Evolutionary conservation across 2,797 vertebrate genomes (phyloP), one percentile per base, ranked within the genome.

Genomic region (Argentina silus): DNA sequence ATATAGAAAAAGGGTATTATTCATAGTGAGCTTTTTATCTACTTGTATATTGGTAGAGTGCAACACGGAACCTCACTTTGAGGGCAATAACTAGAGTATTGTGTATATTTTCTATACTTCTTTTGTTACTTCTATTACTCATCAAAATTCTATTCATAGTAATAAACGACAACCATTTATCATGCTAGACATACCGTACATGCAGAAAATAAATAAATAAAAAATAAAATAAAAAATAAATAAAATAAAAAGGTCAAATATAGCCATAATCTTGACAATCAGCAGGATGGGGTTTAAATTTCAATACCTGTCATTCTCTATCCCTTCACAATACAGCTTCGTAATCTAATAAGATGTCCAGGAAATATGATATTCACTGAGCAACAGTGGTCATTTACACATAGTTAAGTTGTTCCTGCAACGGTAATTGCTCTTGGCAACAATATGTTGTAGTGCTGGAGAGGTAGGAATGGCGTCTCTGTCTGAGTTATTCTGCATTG

Each of bases 331-430:
- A 56, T 10, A 61, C 70, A 70, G 80, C 78, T n/a, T 85, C 82
- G 80, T 90, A 84, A 89, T 89, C 81, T 81, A 90, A 87, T 92
- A 88, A 83, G 77, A 85, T 81, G 76, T 85, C 86, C 74, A 67
- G 74, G 83, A 89, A 87, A 90, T 88, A 83, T 80, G 81, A 92
- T 90, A 88, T 80, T 72, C 87, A 80, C 89, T 63, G 61, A 85
- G 89, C 79, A 84, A 77, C 84, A 77, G 70, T 83, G 86, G 89
- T 89, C 89, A 88, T 92, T 90, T 92, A 91, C 86, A 89, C 82
- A 81, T 80, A 88, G 84, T 89, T 88, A 88, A 79, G 79, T 86
- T 86, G 84, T 89, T 90, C 86, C 83, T 79, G 84, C 73, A 36
- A 53, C 42, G 64, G 81, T 88, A 91, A 91, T 90, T 85, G 88